Percentiles rank a stretch among this genome's conserved stretches.
Conservation (phyloP, 2,797 vertebrate species). For the Balearica regulorum region DNA sequence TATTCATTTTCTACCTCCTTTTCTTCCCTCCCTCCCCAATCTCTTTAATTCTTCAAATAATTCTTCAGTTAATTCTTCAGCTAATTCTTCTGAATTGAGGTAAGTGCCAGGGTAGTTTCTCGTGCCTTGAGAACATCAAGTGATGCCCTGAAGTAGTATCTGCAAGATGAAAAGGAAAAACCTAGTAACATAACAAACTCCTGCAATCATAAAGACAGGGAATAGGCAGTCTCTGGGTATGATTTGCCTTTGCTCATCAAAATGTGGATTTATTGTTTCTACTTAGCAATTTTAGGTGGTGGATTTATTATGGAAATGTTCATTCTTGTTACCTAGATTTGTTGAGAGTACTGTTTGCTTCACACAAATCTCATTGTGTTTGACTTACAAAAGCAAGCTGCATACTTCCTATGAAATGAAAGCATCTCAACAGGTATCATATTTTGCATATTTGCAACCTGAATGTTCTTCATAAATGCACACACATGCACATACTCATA, state of each 20-base stretch:
- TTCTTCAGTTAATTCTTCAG: not conserved
- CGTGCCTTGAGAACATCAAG: not conserved
- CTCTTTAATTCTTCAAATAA: not conserved
- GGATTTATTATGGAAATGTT: not conserved
- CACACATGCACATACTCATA: not conserved
- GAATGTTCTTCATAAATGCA: not conserved
- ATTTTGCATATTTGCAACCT: not conserved
- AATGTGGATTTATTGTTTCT: not conserved
- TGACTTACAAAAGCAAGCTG: not conserved
- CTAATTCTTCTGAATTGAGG: not conserved
- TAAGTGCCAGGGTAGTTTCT: not conserved
- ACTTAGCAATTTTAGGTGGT: not conserved
- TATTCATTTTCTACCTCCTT: not conserved
- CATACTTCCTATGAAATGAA: not conserved
- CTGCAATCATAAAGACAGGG: not conserved
- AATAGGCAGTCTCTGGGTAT: not conserved
- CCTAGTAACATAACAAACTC: not conserved
- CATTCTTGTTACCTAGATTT: not conserved
- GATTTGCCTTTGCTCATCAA: not conserved
- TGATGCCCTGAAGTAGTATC: not conserved
- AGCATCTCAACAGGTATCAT: not conserved
- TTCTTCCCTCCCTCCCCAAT: not conserved
- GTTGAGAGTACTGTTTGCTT: not conserved
- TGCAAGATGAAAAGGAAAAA: not conserved
- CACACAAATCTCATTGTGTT: not conserved